Evolutionary conservation across 2,113 vertebrate genomes (phyloP), one percentile per base, ranked within the genome.

Genomic region (Salvelinus namaycush): DNA sequence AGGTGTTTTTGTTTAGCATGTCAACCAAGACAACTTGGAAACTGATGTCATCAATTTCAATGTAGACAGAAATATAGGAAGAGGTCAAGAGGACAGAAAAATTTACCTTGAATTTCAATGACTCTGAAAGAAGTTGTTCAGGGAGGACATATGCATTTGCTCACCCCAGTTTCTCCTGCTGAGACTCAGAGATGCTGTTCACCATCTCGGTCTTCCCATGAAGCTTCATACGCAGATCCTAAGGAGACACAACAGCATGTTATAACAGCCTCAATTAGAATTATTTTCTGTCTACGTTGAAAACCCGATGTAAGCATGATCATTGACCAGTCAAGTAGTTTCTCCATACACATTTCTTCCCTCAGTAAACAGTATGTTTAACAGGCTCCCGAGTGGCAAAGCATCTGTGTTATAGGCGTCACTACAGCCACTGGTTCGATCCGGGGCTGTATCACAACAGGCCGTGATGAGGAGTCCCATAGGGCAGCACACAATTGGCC

Each of bases 101-200:
- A 54, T 44, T 9, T 34, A 27, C 27, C 14, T 4, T 20, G 51
- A 18, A 54, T 18, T 54, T 29, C 11, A 18, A 44, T 44, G 39
- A 44, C 11, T 44, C 39, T 11, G 54, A 62, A 22, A 24, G 59
- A 3, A 62, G 59, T 62, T n/a, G 59, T 62, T 20, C 39, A 6
- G 34, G 39, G 8, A 18, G 31, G 39, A 44, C 39, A 44, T 22
- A 39, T 48, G 20, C 0, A 2, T 73, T 69, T 62, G 4, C 81
- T 64, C 95, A 98, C 97, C 94, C 91, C 67, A 95, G 87, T 87
- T 95, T 94, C 83, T 93, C 89, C 59, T 92, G 76, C 26, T 95
- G 88, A 79, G 91, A 94, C 77, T 92, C 91, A 76, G 92, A 68
- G 14, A 90, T 89, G 8, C 77, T 70, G 44, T 87, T 90, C 69